These are phyloP conservation scores for Scartelaos histophorus DNA, from an alignment of 2,113 vertebrate species.

Conservation along the genomic window DNA sequence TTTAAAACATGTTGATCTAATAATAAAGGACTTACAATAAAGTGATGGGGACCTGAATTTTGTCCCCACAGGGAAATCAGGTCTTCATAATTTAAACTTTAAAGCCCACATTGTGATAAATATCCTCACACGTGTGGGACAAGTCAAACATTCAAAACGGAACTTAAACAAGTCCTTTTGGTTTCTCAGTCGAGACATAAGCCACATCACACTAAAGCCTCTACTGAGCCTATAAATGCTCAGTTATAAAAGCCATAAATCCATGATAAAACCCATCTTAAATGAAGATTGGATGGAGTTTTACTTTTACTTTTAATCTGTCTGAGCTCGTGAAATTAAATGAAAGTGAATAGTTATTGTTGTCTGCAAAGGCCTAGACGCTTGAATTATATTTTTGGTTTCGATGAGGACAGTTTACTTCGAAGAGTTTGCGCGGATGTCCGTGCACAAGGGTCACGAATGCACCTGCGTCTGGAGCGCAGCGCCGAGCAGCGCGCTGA, in stretches of 20 bases:
- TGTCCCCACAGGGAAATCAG: too few species aligned
- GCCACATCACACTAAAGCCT: background rate
- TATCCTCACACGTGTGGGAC: too few species aligned
- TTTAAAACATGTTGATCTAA: background rate
- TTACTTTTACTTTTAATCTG: background rate
- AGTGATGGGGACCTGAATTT: background rate
- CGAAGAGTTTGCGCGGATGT: background rate
- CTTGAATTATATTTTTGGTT: background rate
- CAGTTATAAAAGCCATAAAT: background rate
- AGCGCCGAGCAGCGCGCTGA: constrained; percentile 13
- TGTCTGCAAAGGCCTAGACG: background rate
- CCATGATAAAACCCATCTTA: background rate
- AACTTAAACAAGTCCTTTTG: too few species aligned
- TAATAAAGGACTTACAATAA: background rate
- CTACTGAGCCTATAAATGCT: background rate
- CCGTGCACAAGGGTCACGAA: constrained; percentile 32
- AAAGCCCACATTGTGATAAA: too few species aligned
- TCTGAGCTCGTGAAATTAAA: background rate
- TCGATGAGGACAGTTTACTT: background rate
- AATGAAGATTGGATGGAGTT: background rate
- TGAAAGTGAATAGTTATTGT: background rate
- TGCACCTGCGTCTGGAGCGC: constrained; percentile 58
- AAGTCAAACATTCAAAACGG: too few species aligned
- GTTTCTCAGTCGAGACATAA: background rate
- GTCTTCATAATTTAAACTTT: too few species aligned